A percentile compares a stretch with the other conserved stretches of the same genome.
These are phyloP conservation scores for Geophilus truncorum DNA, from an alignment of 2,888 invertebrate genomes.

Conservation along the genomic window DNA sequence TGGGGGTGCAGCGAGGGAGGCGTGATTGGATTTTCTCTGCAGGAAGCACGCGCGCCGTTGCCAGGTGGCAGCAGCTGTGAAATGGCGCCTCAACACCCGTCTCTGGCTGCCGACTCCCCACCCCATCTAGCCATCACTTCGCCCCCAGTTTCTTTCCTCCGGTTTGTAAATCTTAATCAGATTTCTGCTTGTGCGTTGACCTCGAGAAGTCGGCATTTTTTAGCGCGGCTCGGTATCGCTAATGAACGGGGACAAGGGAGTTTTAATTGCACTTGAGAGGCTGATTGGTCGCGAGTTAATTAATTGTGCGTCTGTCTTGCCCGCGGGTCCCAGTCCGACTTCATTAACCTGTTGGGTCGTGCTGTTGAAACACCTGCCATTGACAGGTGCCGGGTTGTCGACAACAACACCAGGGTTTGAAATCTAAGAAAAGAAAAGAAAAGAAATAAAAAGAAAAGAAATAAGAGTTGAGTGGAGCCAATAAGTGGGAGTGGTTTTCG, in stretches of 20 bases:
- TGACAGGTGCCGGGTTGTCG: neutral
- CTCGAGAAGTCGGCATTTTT: neutral
- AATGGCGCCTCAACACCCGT: neutral
- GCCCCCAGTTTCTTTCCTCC: neutral
- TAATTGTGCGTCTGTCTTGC: neutral
- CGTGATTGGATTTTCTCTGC: slow-evolving; percentile 6
- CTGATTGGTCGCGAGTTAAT: neutral
- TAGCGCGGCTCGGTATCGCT: neutral
- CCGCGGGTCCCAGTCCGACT: neutral
- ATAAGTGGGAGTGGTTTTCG: slow-evolving; percentile 2
- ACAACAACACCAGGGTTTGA: neutral
- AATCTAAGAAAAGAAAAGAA: too few relatives aligned
- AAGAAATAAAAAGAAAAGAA: neutral
- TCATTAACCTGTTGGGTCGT: slow-evolving; percentile 6
- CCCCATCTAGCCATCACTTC: neutral
- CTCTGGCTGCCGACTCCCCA: too few relatives aligned
- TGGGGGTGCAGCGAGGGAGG: neutral
- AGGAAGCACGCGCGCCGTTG: slow-evolving; percentile 2
- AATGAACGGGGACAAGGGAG: neutral
- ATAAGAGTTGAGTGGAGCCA: neutral
- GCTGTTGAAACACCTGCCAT: neutral
- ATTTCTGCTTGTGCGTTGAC: neutral
- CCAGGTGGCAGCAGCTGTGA: slow-evolving; percentile 14
- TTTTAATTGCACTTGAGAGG: slow-evolving; percentile 17
- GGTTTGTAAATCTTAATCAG: neutral